Base-by-base conservation (phyloP, 2,888 invertebrate genomes). In the Calliphora vomitoria region DNA sequence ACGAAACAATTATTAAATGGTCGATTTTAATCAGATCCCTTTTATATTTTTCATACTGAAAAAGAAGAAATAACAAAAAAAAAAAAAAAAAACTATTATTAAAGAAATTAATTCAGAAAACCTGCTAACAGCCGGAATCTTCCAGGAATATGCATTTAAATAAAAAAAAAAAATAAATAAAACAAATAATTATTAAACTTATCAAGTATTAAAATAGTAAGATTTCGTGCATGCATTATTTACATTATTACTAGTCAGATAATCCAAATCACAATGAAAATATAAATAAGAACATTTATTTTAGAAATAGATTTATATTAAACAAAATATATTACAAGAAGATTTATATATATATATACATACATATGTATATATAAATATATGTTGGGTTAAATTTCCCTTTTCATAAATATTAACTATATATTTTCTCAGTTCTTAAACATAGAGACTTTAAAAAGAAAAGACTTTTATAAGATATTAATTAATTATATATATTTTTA, bases 131-230 rank as follows among this genome's bases (percentile, higher is more conserved):
- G 84, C 55, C 79, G 66, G 72, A 84, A 79, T 80, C 84, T 80
- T 85, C 79, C 84, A 85, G 74, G 50, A 85, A 85, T 79, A 80
- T 85, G 84, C 84, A 85, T 85, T 85, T 85, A 83, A 71, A 71
- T 55, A 82, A 60, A 38, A 25, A 25, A 25, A 82, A 60, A 38
- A 25, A 25, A 25, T 25, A 25, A 13, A 72, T 58, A 25, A 20
- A 58, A 25, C 31, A 60, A 2, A 50, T 38, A 44, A 44, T 35
- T 69, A 44, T 44, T 31, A 31, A 62, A 69, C 38, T 74, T 80
- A 76, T 53, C 15, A 83, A 85, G 50, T 78, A 83, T 78, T 84
- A 84, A 50, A 85, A 74, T 31, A 38, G 55, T 78, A 84, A 78
- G 71, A 71, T 71, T 71, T 72, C 58, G 72, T 74, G 79, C 84